A percentile compares a stretch with the other conserved stretches of the same genome.
Evolutionary conservation across 30 jellyfish, hydroid and myxozoan genomes (phyloP).

Genomic region (Aurelia sp.): DNA sequence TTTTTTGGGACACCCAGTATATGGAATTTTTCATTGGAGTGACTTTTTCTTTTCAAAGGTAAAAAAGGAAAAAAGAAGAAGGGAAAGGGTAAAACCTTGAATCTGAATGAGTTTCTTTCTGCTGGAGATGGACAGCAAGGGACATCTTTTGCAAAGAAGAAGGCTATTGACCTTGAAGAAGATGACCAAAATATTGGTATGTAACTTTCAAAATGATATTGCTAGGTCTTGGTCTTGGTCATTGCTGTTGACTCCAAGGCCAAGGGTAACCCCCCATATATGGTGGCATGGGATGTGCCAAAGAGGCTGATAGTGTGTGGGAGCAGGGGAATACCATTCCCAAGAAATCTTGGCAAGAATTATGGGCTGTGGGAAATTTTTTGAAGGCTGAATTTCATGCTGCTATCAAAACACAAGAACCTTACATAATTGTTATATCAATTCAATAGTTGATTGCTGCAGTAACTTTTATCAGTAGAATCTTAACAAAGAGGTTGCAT

Average conservation of each 20-base stretch:
- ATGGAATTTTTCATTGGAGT: too few species aligned
- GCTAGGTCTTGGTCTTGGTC: background rate
- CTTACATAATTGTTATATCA: too few species aligned
- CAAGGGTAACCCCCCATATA: background rate
- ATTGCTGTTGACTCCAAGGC: background rate
- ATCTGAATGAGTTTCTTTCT: constrained; percentile 79
- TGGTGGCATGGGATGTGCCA: background rate
- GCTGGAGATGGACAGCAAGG: constrained; percentile 71
- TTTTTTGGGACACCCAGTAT: too few species aligned
- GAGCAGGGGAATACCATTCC: too few species aligned
- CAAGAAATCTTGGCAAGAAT: too few species aligned
- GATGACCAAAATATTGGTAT: constrained; percentile 42
- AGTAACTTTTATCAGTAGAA: too few species aligned
- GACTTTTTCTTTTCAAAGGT: constrained; percentile 26
- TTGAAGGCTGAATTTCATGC: too few species aligned
- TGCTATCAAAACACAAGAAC: too few species aligned
- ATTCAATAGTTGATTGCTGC: too few species aligned
- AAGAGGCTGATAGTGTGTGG: too few species aligned
- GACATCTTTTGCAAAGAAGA: constrained; percentile 63
- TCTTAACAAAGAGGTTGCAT: too few species aligned
- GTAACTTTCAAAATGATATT: background rate
- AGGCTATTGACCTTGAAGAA: constrained; percentile 86
- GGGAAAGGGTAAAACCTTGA: constrained; percentile 70
- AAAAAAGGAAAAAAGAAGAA: constrained; percentile 90
- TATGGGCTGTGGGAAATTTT: too few species aligned